phyloP scores from a whole-genome alignment of 2,797 vertebrate species.

The Cirrhinus molitorella region DNA sequence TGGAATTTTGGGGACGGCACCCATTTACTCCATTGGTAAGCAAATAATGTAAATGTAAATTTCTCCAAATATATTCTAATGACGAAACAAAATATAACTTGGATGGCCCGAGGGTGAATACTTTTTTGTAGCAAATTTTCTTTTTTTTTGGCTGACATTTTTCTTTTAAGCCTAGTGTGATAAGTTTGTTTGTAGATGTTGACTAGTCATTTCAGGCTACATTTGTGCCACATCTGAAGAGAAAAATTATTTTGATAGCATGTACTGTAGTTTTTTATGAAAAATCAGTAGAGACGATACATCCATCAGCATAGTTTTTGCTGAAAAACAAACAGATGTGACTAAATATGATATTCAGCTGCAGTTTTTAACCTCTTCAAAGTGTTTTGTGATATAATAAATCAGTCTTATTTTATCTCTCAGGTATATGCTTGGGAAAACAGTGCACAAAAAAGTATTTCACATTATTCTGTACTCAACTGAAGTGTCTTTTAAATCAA shows the following conservation, averaged over 20 bases:
- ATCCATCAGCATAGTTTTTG: constrained; percentile 3
- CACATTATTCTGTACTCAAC: neutral
- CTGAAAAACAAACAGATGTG: neutral
- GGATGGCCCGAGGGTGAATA: neutral
- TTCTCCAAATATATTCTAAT: neutral
- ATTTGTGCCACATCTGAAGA: neutral
- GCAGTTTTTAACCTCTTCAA: neutral
- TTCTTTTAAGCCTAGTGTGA: neutral
- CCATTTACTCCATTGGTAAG: neutral
- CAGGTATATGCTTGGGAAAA: neutral
- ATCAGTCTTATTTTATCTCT: constrained; percentile 12
- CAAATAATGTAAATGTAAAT: neutral
- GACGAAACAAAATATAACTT: neutral
- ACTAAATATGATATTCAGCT: constrained; percentile 11
- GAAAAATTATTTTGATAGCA: neutral
- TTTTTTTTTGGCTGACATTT: neutral
- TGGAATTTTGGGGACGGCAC: neutral
- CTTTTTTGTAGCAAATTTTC: neutral
- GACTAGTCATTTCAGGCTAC: neutral
- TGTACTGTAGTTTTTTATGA: neutral
- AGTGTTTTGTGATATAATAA: neutral
- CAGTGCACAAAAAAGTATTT: neutral
- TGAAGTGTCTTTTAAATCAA: neutral
- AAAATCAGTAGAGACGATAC: constrained; percentile 14
- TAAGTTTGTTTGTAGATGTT: neutral